Evolutionary conservation across 2,797 vertebrate genomes (phyloP), one percentile per base, ranked within the genome.

Genomic region (Gymnoscopelus microlampas): DNA sequence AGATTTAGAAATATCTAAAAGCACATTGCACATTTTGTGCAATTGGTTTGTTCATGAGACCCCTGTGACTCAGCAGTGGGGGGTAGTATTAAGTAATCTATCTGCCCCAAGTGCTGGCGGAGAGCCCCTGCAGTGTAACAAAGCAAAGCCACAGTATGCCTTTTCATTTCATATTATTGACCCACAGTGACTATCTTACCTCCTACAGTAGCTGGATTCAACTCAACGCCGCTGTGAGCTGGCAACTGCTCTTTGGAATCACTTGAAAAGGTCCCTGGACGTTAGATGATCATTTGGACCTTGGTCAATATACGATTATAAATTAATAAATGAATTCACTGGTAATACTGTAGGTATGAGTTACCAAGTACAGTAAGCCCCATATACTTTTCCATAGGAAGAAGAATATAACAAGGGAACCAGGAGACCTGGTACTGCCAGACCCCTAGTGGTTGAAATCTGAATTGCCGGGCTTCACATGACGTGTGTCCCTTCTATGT

Each of bases 71-170:
- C 66, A 23, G 53, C 63, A 49, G 63, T 60, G 54, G 48, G 44
- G 62, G 11, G 11, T 12, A 59, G 26, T 47, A 59, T 79, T 53
- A 67, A 77, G 55, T 72, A 82, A 77, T 76, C 76, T 76, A 79
- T 68, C 62, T 78, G 80, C 29, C 47, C 3, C 12, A 48, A 65
- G 10, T 65, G 12, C 67, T n/a, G 44, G 39, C 44, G 29, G 4
- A 48, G 14, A 49, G 4, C 15, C 49, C 7, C 47, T 32, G 57
- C 47, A 50, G 65, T 4, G 63, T 66, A 6, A 66, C 35, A 50
- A 74, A 79, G 53, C 44, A 50, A 19, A 14, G 29, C 48, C 7
- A 13, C 13, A 13, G 1, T 50, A n/a, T 12, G 63, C 73, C 5
- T 26, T 4, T 68, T 15, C 7, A 57, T 39, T 10, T 47, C 2